phyloP scores from a whole-genome alignment of 2,888 invertebrate species.

The Quadriops clusia region DNA sequence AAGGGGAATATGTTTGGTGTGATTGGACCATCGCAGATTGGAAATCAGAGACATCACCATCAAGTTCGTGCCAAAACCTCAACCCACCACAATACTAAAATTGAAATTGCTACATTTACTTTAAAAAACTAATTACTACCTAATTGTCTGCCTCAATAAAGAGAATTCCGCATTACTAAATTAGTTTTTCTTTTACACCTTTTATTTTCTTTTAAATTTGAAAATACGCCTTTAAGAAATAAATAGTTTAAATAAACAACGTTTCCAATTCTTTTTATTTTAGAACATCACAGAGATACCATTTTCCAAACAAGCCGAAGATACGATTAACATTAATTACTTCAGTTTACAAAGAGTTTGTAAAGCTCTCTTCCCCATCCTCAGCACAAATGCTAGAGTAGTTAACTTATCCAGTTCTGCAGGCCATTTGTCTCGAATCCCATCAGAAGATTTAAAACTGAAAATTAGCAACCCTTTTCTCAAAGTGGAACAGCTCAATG shows the following conservation, averaged over 20 bases:
- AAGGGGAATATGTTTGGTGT: conserved; percentile 52
- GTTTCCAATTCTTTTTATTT: no score
- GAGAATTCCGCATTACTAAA: no score
- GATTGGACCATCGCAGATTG: conserved; percentile 45
- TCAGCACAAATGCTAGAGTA: conserved; percentile 57
- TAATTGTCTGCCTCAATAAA: no score
- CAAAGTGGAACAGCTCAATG: conserved; percentile 47
- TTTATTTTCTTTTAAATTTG: conserved; percentile 3
- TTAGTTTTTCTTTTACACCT: background rate
- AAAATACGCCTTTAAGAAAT: no score
- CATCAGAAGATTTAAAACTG: conserved; percentile 42
- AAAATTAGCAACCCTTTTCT: conserved; percentile 45
- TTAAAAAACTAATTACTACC: no score
- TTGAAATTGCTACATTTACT: conserved; percentile 4
- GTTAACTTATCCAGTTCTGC: conserved; percentile 63
- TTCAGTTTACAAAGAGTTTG: conserved; percentile 53
- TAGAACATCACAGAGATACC: no score
- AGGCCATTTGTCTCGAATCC: conserved; percentile 51
- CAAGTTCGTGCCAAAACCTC: no score
- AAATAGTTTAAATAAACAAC: no score
- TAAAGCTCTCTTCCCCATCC: conserved; percentile 56
- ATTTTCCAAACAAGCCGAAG: no score
- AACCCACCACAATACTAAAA: no score
- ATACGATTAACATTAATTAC: conserved; percentile 59
- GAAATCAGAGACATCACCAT: no score